Percentiles rank a stretch among this genome's conserved stretches.
Conservation (phyloP, 2,797 vertebrate genomes). For the Dendrocincla tyrannina region DNA sequence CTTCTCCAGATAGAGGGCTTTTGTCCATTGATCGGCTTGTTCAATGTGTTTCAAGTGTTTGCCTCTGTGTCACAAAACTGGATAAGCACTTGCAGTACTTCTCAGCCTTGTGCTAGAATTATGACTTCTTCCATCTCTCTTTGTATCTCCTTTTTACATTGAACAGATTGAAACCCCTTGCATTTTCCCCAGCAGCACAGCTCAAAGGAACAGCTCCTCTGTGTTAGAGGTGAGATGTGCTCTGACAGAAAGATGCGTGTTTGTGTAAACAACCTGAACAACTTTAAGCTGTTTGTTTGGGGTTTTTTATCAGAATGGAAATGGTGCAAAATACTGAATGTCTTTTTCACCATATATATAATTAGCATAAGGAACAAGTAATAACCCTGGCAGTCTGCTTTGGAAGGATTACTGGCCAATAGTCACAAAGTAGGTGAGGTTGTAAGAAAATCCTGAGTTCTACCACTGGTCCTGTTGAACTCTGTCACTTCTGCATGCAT, state of each 20-base stretch:
- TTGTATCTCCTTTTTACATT: neutral
- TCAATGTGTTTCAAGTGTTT: neutral
- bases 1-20: neutral
- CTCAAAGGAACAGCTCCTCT: neutral
- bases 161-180: neutral
- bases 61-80: neutral
- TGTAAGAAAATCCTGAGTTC: neutral
- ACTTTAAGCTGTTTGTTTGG: neutral
- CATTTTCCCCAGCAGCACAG: neutral
- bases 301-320: neutral
- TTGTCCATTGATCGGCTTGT: neutral
- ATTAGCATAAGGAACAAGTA: neutral
- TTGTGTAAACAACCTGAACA: neutral
- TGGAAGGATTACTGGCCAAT: neutral
- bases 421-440: neutral
- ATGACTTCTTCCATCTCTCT: neutral
- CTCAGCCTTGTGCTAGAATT: neutral
- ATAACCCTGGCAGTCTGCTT: neutral
- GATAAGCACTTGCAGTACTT: neutral
- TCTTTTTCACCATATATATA: neutral
- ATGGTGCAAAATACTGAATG: neutral
- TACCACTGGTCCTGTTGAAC: neutral
- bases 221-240: neutral
- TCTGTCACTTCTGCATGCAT: neutral
- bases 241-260: neutral